phyloP scores from a whole-genome alignment of 2,888 invertebrate species.

The Digitonthophagus gazella region DNA sequence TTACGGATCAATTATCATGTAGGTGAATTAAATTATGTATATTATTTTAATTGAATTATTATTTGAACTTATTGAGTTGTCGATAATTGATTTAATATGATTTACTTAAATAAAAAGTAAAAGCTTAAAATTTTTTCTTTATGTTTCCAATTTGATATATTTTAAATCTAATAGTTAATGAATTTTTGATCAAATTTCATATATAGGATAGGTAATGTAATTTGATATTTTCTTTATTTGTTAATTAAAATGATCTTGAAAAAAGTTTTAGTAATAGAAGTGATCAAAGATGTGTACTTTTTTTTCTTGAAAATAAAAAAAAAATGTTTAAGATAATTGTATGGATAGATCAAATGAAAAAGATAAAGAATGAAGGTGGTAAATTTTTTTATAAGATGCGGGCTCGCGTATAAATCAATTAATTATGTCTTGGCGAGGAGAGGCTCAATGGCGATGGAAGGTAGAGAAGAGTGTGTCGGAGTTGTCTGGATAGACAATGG shows the following conservation, averaged over 20 bases:
- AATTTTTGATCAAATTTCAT: no score
- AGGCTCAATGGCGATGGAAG: constrained; percentile 29
- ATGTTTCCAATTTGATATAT: no score
- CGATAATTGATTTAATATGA: not conserved
- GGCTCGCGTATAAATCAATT: constrained; percentile 42
- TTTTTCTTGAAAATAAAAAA: no score
- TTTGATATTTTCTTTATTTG: no score
- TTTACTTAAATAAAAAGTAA: no score
- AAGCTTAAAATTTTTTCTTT: no score
- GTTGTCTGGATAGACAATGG: constrained; percentile 45
- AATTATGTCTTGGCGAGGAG: constrained; percentile 41
- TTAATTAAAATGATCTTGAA: no score
- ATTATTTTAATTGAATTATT: not conserved
- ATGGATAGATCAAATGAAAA: not conserved
- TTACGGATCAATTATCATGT: not conserved
- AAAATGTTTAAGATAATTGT: not conserved
- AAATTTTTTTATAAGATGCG: constrained; percentile 27
- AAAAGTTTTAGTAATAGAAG: no score
- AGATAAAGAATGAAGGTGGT: not conserved
- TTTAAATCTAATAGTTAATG: no score
- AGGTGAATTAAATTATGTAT: not conserved
- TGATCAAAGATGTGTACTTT: no score
- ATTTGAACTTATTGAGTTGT: not conserved
- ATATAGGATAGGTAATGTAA: no score
- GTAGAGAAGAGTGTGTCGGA: constrained; percentile 36